Evolutionary conservation across 2,888 invertebrate species (phyloP), one percentile per base, ranked within the genome.

Genomic region (Brachylomia viminalis): DNA sequence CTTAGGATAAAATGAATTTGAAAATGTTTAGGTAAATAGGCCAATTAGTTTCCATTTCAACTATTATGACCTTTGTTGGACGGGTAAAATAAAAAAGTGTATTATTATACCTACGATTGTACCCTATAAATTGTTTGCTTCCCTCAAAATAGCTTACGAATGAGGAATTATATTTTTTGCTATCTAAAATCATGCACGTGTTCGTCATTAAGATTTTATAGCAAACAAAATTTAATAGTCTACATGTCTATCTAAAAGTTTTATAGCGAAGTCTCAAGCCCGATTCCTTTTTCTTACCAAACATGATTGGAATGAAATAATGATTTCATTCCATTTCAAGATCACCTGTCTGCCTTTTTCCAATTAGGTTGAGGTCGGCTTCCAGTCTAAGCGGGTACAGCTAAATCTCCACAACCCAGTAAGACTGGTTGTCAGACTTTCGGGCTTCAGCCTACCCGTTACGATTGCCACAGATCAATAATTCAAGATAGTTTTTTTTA

Each of bases 21-120:
- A 5, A 58, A 52, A 56, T 27, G 5, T 59, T n/a, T n/a, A 62
- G 23, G n/a, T 54, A 30, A 11, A 27, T 61, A 45, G 27, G 62
- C 61, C 23, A 45, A 75, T 62, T 75, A 52, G 45, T 33, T 3
- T 75, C 27, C 0, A 76, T 75, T 64, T 76, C 23, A 64, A 76
- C 17, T 13, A 20, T 33, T 13, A 20, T 33, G 15, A 17, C n/a
- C 30, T 42, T 72, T 13, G 20, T 54, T 45, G 20, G 10, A 62
- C 52, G 45, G 23, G 17, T 17, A 54, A 27, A 5, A 13, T 20
- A 27, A 58, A 74, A 52, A 73, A 47, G n/a, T 20, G 38, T 42
- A 15, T 15, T 1, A 27, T 15, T 15, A 27, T 56, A 56, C 27
- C 27, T 15, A 54, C 38, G 23, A 33, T 49, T 17, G 27, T 58